Evolutionary conservation across 2,888 invertebrate species (phyloP).

Genomic region (Eurytoma adleriae): DNA sequence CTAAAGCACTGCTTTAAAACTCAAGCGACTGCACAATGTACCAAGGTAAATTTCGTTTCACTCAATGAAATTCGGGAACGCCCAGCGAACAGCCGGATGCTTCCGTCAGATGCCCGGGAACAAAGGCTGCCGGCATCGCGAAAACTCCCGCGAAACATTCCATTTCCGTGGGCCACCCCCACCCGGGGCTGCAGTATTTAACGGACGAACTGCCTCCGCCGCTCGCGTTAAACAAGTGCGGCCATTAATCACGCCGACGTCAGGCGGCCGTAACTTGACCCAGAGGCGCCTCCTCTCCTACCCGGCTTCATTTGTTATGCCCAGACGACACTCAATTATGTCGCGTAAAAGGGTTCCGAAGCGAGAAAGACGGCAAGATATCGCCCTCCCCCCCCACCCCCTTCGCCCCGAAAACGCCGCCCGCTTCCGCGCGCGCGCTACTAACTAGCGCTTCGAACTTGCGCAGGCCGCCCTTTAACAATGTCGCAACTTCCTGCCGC

Average conservation of each 20-base stretch:
- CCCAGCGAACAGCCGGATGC: too few species aligned
- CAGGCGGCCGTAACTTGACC: conserved; percentile 49
- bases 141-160: conserved; percentile 1
- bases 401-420: not conserved
- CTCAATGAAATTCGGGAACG: too few species aligned
- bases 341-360: conserved; percentile 66
- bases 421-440: not conserved
- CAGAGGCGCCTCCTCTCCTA: conserved; percentile 21
- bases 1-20: too few species aligned
- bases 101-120: too few species aligned
- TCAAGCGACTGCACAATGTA: too few species aligned
- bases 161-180: not conserved
- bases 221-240: conserved; percentile 47
- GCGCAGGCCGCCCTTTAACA: not conserved
- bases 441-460: conserved; percentile 31
- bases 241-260: conserved; percentile 52
- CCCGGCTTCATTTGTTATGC: conserved; percentile 72
- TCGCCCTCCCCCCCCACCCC: conserved; percentile 16
- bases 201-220: not conserved
- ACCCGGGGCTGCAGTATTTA: not conserved
- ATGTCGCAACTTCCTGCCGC: conserved; percentile 9
- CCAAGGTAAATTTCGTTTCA: too few species aligned
- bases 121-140: too few species aligned
- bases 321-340: conserved; percentile 74
- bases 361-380: conserved; percentile 60